Evolutionary conservation across 2,113 vertebrate genomes (phyloP), one percentile per base, ranked within the genome.

Genomic region (Hystrix cristata): DNA sequence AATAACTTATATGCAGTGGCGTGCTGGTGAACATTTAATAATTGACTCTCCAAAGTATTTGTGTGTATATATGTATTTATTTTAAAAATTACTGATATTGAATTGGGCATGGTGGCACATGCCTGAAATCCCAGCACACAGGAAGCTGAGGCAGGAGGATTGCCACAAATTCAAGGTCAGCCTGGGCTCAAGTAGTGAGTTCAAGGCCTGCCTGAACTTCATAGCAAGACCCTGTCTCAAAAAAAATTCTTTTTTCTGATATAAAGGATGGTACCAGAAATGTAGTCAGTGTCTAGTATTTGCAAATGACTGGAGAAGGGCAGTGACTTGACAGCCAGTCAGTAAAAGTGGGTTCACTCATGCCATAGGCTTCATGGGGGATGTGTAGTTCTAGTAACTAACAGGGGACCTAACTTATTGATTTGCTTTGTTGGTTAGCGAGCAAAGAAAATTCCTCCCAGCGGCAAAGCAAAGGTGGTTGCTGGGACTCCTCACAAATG

Each of bases 361-460:
- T 1, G 27, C 34, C 25, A 7, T n/a, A 7, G 4, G 0, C 43
- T 89, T 78, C 67, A 71, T 72, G 71, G 38, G 57, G 76, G 65
- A 82, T 15, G 46, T 38, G 83, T 80, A 53, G 34, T 83, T 87
- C 38, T 29, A 13, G 29, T 85, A 78, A 79, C 7, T 9, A 83
- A 29, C 6, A 15, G 19, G 48, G 51, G 48, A 60, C 78, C 85
- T 98, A 94, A 98, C 60, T 71, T 34, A 0, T 90, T 16, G 3
- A 80, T 97, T 79, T 96, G 19, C 94, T 92, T 90, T 81, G 11
- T 87, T 86, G 79, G 2, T 51, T 90, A 97, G 98, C 64, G 92
- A 88, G 74, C 88, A 93, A 93, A 87, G 96, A 43, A 4, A 12
- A 65, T 59, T 55, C 46, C 90, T 65, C 23, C 64, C 53, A 83